phyloP scores from a whole-genome alignment of 2,797 vertebrate species.

The Pangasius krempfi region DNA sequence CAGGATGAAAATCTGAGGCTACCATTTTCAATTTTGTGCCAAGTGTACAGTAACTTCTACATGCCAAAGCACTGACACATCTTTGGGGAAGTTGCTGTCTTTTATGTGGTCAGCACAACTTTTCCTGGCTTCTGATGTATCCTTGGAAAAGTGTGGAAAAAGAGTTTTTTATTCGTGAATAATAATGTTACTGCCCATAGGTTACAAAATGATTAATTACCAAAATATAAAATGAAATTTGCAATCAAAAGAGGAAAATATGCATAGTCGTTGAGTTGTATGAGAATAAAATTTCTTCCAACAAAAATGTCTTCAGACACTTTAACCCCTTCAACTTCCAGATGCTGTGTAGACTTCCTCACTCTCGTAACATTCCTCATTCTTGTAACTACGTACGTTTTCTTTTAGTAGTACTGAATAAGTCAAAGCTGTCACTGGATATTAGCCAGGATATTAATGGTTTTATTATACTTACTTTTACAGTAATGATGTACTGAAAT shows the following conservation, averaged over 20 bases:
- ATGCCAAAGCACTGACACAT: slow-evolving; percentile 41
- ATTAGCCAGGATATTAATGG: neutral
- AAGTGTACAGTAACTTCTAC: slow-evolving; percentile 19
- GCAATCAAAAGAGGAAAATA: neutral
- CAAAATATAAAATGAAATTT: slow-evolving; percentile 13
- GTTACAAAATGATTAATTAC: slow-evolving; percentile 23
- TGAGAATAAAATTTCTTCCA: neutral
- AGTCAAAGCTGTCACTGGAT: neutral
- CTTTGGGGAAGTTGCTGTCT: slow-evolving; percentile 30
- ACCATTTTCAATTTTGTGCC: neutral
- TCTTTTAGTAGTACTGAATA: neutral
- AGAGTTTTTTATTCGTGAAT: slow-evolving; percentile 26
- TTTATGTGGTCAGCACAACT: slow-evolving; percentile 46
- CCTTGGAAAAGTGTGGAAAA: slow-evolving; percentile 39
- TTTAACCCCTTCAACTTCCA: neutral
- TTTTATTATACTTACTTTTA: neutral
- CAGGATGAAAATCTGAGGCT: slow-evolving; percentile 26
- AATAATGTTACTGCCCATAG: slow-evolving; percentile 31
- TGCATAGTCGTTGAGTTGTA: neutral
- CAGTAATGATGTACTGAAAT: neutral
- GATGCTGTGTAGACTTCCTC: neutral
- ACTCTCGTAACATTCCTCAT: neutral
- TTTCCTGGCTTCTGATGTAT: slow-evolving; percentile 43
- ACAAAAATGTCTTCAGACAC: neutral
- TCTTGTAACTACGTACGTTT: neutral